Evolutionary conservation across 1,140 invertebrate genomes (phyloP), one percentile per base, ranked within the genome.

Genomic region (Nymphalis io): DNA sequence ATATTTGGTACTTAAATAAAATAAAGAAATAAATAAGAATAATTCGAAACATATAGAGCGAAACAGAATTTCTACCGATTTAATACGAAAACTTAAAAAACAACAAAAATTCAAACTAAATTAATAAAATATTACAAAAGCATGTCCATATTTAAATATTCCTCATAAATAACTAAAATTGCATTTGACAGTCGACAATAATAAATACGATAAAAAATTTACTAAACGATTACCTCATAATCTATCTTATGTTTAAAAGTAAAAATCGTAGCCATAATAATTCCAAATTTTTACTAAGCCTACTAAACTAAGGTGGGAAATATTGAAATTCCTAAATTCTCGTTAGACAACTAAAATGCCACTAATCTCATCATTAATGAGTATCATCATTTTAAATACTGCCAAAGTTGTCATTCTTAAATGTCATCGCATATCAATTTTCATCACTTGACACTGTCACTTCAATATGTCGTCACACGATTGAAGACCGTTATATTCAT

Each of bases 1-100:
- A 67, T 71, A 70, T 66, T 70, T 73, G 39, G 12, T 15, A 53
- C 16, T 20, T 51, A 12, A 55, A 72, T 53, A 63, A 40, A 62
- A 68, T 57, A 71, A 70, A 69, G 70, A 74, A 74, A 63, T 69
- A 73, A 58, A 66, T 23, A 70, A 67, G 38, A 55, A 57, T 40
- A 40, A 51, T 48, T 48, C 38, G 23, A 67, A 33, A 67, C 15
- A 59, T 40, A 23, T 23, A 27, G 39, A 33, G 11, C 15, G 16
- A 18, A 55, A 55, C 51, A 55, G 51, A 63, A 39, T 20, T 51
- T 21, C 12, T 51, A 13, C 18, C 10, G 11, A 46, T 13, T 55
- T 55, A 66, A 40, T 44, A 65, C 21, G 21, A 53, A 53, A 53
- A 64, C 12, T 57, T 59, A 44, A 27, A 44, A 66, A 66, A 33